A percentile compares a stretch with the other conserved stretches of the same genome.
Conservation (phyloP, 2,113 vertebrate genomes). For the Ascaphus truei region DNA sequence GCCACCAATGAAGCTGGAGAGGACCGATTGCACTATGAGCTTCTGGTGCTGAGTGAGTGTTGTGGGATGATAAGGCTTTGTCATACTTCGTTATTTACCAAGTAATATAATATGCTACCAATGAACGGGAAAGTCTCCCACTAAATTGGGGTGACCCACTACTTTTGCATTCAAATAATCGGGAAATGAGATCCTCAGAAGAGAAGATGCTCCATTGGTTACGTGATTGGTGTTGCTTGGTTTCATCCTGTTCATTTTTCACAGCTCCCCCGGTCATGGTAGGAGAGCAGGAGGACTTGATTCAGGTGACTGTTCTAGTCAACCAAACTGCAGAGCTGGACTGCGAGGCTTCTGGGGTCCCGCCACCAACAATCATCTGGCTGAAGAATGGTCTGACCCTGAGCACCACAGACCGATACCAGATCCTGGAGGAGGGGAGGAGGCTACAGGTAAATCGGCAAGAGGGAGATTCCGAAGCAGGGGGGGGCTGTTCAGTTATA, state of each 20-base stretch:
- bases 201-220: not conserved
- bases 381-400: constrained; percentile 68
- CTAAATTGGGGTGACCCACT: too few relatives aligned
- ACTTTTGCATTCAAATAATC: too few relatives aligned
- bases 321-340: constrained; percentile 66
- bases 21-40: constrained; percentile 78
- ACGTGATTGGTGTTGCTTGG: accelerated
- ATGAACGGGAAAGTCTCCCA: too few relatives aligned
- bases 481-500: accelerated
- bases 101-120: too few relatives aligned
- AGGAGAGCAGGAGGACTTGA: constrained; percentile 59
- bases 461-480: accelerated
- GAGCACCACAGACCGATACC: constrained; percentile 51
- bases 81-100: too few relatives aligned
- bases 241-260: not conserved
- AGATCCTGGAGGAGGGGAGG: constrained; percentile 66
- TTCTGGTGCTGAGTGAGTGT: constrained; percentile 77
- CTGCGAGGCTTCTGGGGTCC: constrained; percentile 70
- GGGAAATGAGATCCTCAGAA: too few relatives aligned
- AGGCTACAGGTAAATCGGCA: constrained; percentile 66
- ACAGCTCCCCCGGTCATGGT: constrained; percentile 74
- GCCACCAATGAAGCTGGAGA: constrained; percentile 77
- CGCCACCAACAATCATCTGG: constrained; percentile 72
- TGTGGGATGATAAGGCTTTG: too few relatives aligned
- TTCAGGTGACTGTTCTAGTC: constrained; percentile 67